These are phyloP conservation scores for Micronycteris hirsuta DNA, from an alignment of 2,113 vertebrate genomes.

Conservation along the genomic window DNA sequence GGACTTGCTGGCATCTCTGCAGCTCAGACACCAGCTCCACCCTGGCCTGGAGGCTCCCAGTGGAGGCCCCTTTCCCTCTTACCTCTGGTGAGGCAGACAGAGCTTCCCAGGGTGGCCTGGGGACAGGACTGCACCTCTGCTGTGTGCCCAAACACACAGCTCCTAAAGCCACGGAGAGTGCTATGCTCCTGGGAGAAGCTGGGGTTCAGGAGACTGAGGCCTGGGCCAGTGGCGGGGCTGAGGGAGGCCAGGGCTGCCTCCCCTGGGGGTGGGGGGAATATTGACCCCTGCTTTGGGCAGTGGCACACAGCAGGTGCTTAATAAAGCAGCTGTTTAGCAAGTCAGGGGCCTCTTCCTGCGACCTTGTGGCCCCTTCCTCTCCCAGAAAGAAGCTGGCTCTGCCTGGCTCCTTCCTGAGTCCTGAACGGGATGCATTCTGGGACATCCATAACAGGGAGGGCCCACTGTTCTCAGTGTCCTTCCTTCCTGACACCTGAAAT, in stretches of 20 bases:
- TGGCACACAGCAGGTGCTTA: not conserved
- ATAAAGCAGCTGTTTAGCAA: accelerated
- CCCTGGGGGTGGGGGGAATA: not conserved
- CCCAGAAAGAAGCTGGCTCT: not conserved
- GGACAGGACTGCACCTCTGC: not conserved
- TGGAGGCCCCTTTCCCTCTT: not conserved
- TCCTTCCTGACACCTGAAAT: not conserved
- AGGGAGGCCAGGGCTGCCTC: not conserved
- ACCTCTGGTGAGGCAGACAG: not conserved
- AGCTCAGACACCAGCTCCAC: not conserved
- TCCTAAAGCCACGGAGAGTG: not conserved
- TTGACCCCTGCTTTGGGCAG: not conserved
- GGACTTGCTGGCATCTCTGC: too few relatives aligned
- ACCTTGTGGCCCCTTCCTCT: too few relatives aligned
- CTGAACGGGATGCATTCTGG: not conserved
- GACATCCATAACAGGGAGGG: accelerated
- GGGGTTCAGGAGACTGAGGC: not conserved
- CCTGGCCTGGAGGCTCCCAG: not conserved
- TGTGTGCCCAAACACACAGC: not conserved
- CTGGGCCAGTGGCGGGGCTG: too few relatives aligned
- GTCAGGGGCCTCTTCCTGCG: accelerated
- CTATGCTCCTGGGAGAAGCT: accelerated
- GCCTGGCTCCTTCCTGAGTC: not conserved
- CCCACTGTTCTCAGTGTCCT: accelerated
- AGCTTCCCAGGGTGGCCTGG: not conserved